A percentile compares a stretch with the other conserved stretches of the same genome.
These are phyloP conservation scores for Drosophila koepferae DNA, from an alignment of 2,888 invertebrate species.

Conservation along the genomic window DNA sequence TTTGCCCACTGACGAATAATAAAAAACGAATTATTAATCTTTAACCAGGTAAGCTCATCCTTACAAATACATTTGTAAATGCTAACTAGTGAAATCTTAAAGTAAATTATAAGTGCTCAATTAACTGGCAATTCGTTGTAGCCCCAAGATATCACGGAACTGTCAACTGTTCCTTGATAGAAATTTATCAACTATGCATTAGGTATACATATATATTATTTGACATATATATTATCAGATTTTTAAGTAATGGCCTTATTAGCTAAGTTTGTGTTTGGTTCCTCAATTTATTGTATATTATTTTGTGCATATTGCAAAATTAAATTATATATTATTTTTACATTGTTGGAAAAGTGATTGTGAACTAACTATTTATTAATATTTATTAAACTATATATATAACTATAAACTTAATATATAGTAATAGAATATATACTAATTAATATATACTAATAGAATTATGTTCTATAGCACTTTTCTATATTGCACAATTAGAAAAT, in stretches of 20 bases:
- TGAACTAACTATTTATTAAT: constrained; percentile 13
- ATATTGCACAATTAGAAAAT: constrained; percentile 36
- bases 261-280: constrained; percentile 20
- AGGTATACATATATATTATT: too few relatives aligned
- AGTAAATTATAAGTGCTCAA: constrained; percentile 18
- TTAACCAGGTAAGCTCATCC: constrained; percentile 17
- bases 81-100: too few relatives aligned
- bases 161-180: constrained; percentile 20
- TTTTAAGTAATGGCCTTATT: constrained; percentile 3
- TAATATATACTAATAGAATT: background rate
- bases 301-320: constrained; percentile 51
- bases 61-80: background rate
- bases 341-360: constrained; percentile 36
- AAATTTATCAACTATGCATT: constrained; percentile 7
- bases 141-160: constrained; percentile 13
- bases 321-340: constrained; percentile 49
- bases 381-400: background rate
- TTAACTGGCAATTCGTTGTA: constrained; percentile 1
- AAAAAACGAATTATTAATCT: background rate
- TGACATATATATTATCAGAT: constrained; percentile 48
- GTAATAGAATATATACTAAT: too few relatives aligned
- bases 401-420: too few relatives aligned
- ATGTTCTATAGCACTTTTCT: constrained; percentile 54
- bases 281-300: constrained; percentile 62
- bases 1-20: background rate